Evolutionary conservation across 2,888 invertebrate species (phyloP).

Genomic region (Sinohyriopsis cumingii): DNA sequence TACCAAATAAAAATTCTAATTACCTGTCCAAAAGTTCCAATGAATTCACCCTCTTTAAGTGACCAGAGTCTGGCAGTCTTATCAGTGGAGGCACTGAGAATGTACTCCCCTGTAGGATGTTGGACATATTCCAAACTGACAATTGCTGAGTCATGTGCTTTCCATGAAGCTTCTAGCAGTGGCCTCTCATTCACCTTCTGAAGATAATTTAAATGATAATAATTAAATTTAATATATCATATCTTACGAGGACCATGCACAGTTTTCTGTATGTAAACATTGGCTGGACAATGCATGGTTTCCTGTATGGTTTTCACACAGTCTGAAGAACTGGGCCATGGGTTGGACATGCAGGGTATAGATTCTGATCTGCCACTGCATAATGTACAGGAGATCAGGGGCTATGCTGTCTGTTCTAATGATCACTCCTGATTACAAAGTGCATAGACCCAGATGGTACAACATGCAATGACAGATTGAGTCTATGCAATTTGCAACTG

Average conservation of each 20-base stretch:
- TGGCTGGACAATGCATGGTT: too few species aligned
- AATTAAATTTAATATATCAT: background rate
- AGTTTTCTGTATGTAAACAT: background rate
- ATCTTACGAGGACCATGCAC: background rate
- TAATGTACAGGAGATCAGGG: too few species aligned
- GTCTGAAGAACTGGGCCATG: too few species aligned
- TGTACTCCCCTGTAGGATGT: constrained; percentile 58
- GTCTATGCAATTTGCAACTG: too few species aligned
- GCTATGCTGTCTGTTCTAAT: too few species aligned
- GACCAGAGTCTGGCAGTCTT: constrained; percentile 69
- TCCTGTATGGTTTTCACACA: too few species aligned
- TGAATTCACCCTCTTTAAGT: constrained; percentile 57
- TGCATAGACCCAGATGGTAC: too few species aligned
- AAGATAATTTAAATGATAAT: constrained; percentile 8
- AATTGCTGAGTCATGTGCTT: constrained; percentile 66
- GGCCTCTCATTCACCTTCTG: constrained; percentile 57
- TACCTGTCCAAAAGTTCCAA: constrained; percentile 71
- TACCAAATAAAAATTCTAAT: background rate
- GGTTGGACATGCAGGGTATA: too few species aligned
- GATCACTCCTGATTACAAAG: too few species aligned
- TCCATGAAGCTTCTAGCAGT: constrained; percentile 54
- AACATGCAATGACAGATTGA: too few species aligned
- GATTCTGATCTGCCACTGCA: too few species aligned
- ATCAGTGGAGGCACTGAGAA: constrained; percentile 69
- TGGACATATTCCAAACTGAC: constrained; percentile 68